phyloP scores from a whole-genome alignment of 2,113 vertebrate species.

The Copsychus sechellarum region DNA sequence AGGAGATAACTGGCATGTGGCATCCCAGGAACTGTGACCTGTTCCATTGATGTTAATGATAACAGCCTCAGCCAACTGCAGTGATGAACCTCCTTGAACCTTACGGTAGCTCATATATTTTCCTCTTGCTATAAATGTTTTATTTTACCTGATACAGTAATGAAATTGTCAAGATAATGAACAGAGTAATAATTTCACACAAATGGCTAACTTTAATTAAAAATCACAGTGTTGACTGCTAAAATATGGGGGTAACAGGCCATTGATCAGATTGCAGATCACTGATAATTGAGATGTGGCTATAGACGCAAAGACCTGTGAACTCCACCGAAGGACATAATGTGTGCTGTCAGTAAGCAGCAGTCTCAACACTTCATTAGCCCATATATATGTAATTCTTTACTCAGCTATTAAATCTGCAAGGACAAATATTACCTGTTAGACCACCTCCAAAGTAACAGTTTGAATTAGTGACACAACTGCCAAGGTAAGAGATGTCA shows the following conservation, averaged over 20 bases:
- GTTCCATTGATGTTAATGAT: constrained; percentile 58
- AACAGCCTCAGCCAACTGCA: constrained; percentile 10
- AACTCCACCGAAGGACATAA: not conserved
- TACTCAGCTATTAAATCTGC: constrained; percentile 17
- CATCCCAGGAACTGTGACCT: constrained; percentile 21
- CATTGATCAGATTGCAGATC: constrained; percentile 51
- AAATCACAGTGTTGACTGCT: constrained; percentile 54
- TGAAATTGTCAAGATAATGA: constrained; percentile 75
- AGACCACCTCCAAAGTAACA: not conserved
- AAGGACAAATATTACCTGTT: constrained; percentile 42
- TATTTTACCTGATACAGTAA: constrained; percentile 67
- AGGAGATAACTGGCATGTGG: constrained; percentile 23
- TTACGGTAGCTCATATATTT: constrained; percentile 52
- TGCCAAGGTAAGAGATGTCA: not conserved
- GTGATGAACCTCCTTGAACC: constrained; percentile 56
- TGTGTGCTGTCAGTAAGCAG: constrained; percentile 6
- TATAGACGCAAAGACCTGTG: constrained; percentile 7
- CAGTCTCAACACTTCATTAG: constrained; percentile 56
- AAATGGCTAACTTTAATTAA: constrained; percentile 71
- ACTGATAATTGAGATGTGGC: constrained; percentile 34
- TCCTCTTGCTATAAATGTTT: constrained; percentile 63
- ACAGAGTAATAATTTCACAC: constrained; percentile 64
- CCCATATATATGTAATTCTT: constrained; percentile 15
- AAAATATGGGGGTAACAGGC: constrained; percentile 51
- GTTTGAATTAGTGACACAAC: constrained; percentile 16